Base-by-base conservation (phyloP, 2,113 vertebrate species). In the Bubalus kerabau region DNA sequence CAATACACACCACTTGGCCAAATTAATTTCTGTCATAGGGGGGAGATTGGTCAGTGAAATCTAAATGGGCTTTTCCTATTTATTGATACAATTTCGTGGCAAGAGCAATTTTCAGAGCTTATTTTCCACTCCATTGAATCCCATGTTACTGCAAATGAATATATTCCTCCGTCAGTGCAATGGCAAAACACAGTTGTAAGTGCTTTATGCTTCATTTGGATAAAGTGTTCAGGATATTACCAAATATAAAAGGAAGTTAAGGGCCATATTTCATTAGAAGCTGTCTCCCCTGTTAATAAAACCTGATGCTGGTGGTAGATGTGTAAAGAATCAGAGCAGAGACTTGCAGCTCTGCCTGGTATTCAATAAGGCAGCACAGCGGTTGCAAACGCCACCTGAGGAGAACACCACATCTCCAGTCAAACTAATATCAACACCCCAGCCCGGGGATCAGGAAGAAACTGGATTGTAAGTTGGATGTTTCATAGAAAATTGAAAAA, bases 161-260 rank as follows among this genome's bases (percentile, higher is more conserved):
- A 97, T 98, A 99, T 98, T 98, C 98, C 98, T 99, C 87, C 96
- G 98, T 98, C 98, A 98, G 98, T 84, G 98, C 98, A 97, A 98
- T 97, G 98, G 99, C 97, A 98, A 98, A 99, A 99, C 98, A 99
- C 98, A 98, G 98, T 98, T 99, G 99, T 99, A 99, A 99, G 98
- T 97, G 98, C 98, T 98, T 99, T 99, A 98, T 99, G 99, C 99
- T 99, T 99, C 99, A 99, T 99, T 99, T 99, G 98, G 98, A 98
- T 98, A 98, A 99, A 99, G 98, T 98, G 98, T 97, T 98, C 96
- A 93, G 98, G 98, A 98, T 97, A 98, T 98, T 98, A 98, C 98
- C 96, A 98, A 98, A 98, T 98, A 98, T 98, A 98, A 99, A 99
- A 98, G 98, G 98, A 98, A 98, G 98, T 98, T 98, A 98, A 99